Conservation (phyloP, 2,888 invertebrate genomes). For the Brachyopa scutellaris region DNA sequence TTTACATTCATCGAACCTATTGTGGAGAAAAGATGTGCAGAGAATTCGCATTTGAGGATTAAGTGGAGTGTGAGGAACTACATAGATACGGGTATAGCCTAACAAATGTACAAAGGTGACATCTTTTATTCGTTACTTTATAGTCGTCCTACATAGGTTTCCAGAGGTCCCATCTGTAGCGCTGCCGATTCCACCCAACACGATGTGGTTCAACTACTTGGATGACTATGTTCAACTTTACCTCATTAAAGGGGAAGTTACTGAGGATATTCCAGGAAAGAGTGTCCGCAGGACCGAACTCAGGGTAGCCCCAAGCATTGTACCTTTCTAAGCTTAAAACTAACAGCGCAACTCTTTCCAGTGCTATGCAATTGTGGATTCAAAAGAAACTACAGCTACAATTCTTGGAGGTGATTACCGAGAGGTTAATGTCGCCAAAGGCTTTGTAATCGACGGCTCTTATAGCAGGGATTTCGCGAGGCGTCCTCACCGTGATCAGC, state of each 20-base stretch:
- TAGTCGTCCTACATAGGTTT: slow-evolving; percentile 72
- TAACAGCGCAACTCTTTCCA: background rate
- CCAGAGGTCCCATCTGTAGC: slow-evolving; percentile 7
- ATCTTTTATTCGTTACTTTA: background rate
- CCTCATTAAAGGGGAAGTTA: slow-evolving; percentile 48
- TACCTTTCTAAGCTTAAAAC: background rate
- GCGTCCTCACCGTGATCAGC: slow-evolving; percentile 46
- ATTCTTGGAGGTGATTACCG: slow-evolving; percentile 71
- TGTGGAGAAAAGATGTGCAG: slow-evolving; percentile 63
- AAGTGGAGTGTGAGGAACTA: slow-evolving; percentile 73
- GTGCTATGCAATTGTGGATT: slow-evolving; percentile 74
- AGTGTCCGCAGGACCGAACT: slow-evolving; percentile 1
- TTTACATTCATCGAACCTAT: slow-evolving; percentile 73
- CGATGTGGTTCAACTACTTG: slow-evolving; percentile 73
- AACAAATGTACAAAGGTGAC: no score
- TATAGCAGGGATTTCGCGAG: slow-evolving; percentile 73
- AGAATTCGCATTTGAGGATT: slow-evolving; percentile 40
- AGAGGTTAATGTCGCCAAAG: slow-evolving; percentile 53
- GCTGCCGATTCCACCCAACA: slow-evolving; percentile 72
- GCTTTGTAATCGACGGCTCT: slow-evolving; percentile 69
- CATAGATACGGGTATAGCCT: slow-evolving; percentile 50
- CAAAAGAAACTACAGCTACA: slow-evolving; percentile 66
- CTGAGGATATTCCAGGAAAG: background rate
- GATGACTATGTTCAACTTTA: slow-evolving; percentile 73
- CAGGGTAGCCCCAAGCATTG: slow-evolving; percentile 4